Base-by-base conservation (phyloP, 1,140 invertebrate species). In the Drosophila bifasciata region DNA sequence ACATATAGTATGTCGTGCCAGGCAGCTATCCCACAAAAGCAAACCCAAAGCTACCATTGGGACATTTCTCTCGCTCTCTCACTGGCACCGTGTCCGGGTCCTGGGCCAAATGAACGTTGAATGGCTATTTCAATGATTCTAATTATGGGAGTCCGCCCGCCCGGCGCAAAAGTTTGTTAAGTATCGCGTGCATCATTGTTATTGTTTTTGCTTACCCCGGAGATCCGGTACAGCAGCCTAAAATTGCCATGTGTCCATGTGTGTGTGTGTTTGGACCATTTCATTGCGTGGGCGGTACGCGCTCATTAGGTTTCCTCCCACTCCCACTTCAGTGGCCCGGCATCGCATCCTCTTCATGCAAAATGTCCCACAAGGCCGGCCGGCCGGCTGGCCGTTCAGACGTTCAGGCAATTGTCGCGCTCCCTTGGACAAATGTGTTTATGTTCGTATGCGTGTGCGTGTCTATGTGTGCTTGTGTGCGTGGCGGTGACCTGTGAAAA, bases 171-270 rank as follows among this genome's bases (percentile, higher is more conserved):
- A 86, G 60, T 86, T 85, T 80, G 68, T 85, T 85, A 85, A 85
- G 81, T 85, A 85, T 86, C 73, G 81, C 81, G 81, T 86, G 81
- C 81, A 80, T 77, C 81, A 77, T 85, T 85, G 81, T 80, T 85
- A 80, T 85, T 85, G 81, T 85, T 86, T 84, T 73, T 66, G 48
- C 45, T 28, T 11, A 52, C 7, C 25, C 41, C 23, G 17, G 11
- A 39, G 23, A 15, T 6, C 45, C 28, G 21, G 17, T 50, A 25
- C 21, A 52, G 48, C 40, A 56, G 56, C 25, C 67, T 40, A 28
- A 60, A 73, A 73, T 72, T 7, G 58, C 25, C 39, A 41, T 28
- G 46, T 25, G 16, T 51, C 9, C 17, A 16, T 13, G 48, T 44
- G 32, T 81, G 67, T 84, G 46, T 76, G 70, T 51, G 39, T 51